Evolutionary conservation across 2,113 vertebrate genomes (phyloP), one percentile per base, ranked within the genome.

Genomic region (Spea bombifrons): DNA sequence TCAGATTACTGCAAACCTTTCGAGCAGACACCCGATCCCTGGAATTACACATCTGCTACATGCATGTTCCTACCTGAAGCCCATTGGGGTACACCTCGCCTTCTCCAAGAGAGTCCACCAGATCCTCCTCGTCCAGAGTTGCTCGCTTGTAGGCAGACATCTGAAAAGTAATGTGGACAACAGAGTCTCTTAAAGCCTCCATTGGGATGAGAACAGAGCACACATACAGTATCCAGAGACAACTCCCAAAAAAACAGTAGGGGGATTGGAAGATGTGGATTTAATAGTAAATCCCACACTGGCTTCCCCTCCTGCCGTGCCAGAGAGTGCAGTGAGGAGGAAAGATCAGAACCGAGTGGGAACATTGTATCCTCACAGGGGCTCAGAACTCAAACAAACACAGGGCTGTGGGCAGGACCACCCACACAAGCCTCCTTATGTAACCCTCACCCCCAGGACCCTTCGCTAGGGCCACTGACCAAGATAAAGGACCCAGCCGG

Each of bases 111-210:
- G 95, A 92, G 71, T 97, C 95, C 84, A 97, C 87, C 83, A 98
- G 90, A 45, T 97, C 95, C 81, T 99, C 97, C 3, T 98, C 96
- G 0, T 98, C 96, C 87, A 97, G 83, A 0, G 96, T 98, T 0
- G 96, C 95, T 73, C 96, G 89, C 84, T 95, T 98, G 87, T 98
- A 98, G 3, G 94, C 86, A 7, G 96, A 97, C 96, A 97, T 97
- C 97, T 99, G 94, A 84, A 89, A 92, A 73, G 91, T 84, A 88
- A 95, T 90, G 86, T 90, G 91, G 74, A 94, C 86, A 88, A 94
- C 80, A 5, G 93, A 90, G 76, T 93, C 86, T 76, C 93, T 97
- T 80, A 95, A 89, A 0, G 79, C 43, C 82, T 93, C 88, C 94
- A 81, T 92, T 71, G 10, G 44, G 8, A 44, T 15, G 9, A 49